phyloP scores from a whole-genome alignment of 2,888 invertebrate genomes.

The Drosophila cognata region DNA sequence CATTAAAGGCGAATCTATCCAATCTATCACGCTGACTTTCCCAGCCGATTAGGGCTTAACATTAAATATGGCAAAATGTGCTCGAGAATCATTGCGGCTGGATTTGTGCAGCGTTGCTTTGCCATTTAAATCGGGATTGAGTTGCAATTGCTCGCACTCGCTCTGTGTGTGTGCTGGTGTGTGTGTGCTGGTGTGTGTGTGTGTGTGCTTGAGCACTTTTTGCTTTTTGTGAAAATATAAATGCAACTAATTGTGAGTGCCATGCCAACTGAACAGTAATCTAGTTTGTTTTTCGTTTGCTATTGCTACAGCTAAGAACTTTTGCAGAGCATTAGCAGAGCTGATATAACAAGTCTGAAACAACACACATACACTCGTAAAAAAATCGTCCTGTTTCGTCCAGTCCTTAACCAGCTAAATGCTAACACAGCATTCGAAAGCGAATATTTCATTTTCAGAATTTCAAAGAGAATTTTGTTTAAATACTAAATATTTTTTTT shows the following conservation, averaged over 20 bases:
- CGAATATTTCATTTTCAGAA: not conserved
- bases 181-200: conserved; percentile 6
- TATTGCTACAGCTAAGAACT: not conserved
- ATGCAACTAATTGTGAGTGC: conserved; percentile 69
- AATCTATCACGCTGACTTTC: conserved; percentile 43
- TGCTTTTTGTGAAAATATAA: conserved; percentile 64
- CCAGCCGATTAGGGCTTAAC: conserved; percentile 49
- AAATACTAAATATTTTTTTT: too few relatives aligned
- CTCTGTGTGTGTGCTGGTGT: not conserved
- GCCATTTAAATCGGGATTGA: conserved; percentile 65
- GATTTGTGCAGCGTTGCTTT: conserved; percentile 72
- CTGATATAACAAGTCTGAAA: not conserved
- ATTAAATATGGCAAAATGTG: conserved; percentile 72
- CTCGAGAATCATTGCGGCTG: conserved; percentile 56
- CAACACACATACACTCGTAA: not conserved
- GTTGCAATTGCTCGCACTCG: conserved; percentile 42
- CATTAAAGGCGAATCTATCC: conserved; percentile 36
- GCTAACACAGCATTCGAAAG: not conserved
- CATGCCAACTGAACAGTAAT: conserved; percentile 25
- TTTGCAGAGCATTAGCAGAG: not conserved
- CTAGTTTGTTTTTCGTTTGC: not conserved
- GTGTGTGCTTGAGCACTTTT: conserved; percentile 1
- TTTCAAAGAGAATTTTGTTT: not conserved
- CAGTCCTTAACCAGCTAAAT: not conserved
- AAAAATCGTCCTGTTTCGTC: not conserved